Evolutionary conservation across 2,888 invertebrate species (phyloP).

Genomic region (Oscheius sp.): DNA sequence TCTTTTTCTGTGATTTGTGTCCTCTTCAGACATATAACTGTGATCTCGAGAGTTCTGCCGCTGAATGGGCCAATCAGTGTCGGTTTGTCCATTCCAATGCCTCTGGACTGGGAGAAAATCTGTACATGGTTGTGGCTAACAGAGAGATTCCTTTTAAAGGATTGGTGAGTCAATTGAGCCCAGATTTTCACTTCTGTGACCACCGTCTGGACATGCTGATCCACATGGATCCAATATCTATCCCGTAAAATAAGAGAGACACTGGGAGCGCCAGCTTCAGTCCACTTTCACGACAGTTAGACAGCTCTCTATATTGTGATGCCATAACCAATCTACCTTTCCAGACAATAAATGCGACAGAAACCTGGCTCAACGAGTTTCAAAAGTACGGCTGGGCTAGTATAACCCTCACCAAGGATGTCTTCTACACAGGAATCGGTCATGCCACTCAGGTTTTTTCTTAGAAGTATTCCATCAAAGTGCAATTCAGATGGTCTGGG

Average conservation of each 20-base stretch:
- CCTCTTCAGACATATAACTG: slow-evolving; percentile 18
- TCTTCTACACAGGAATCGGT: slow-evolving; percentile 31
- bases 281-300: background rate
- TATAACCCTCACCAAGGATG: slow-evolving; percentile 19
- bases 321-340: background rate
- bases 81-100: slow-evolving; percentile 33
- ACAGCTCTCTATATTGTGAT: background rate
- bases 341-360: slow-evolving; percentile 23
- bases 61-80: slow-evolving; percentile 22
- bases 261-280: too few species aligned
- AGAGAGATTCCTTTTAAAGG: slow-evolving; percentile 11
- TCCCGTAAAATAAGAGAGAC: too few species aligned
- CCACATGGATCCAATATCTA: too few species aligned
- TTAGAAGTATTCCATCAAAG: background rate
- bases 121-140: slow-evolving; percentile 35
- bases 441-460: slow-evolving; percentile 39
- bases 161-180: slow-evolving; percentile 9
- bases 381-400: slow-evolving; percentile 35
- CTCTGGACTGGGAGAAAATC: slow-evolving; percentile 33
- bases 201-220: too few species aligned
- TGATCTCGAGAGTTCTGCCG: slow-evolving; percentile 15
- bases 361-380: slow-evolving; percentile 37
- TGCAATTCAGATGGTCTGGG: slow-evolving; percentile 39
- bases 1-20: background rate
- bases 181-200: background rate